These are phyloP conservation scores for Tipula confusa DNA, from an alignment of 2,888 invertebrate genomes.

Conservation along the genomic window DNA sequence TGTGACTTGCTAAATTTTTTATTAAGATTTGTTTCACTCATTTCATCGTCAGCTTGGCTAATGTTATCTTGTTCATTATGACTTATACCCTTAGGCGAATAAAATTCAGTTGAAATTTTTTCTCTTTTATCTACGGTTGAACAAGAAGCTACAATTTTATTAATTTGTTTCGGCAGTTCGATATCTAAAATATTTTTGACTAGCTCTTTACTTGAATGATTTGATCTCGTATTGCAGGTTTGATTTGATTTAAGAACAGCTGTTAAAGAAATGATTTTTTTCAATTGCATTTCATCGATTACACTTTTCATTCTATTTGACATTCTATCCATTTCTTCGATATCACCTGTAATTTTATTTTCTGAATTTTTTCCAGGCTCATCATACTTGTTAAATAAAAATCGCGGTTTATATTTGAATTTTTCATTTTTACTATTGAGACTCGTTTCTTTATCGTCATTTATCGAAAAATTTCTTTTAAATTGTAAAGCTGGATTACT, in stretches of 20 bases:
- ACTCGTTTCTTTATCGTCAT: background rate
- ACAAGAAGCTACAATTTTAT: background rate
- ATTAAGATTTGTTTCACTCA: background rate
- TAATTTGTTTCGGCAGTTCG: background rate
- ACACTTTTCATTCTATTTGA: background rate
- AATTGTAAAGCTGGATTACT: background rate
- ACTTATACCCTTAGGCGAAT: background rate
- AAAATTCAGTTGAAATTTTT: background rate
- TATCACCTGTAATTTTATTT: background rate
- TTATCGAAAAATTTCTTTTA: background rate
- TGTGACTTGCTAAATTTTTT: background rate
- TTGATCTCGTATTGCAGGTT: background rate
- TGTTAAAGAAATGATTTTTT: background rate
- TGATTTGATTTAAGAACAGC: background rate
- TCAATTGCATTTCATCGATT: background rate
- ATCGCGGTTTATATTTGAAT: background rate
- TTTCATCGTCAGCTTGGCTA: background rate
- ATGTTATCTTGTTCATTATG: background rate
- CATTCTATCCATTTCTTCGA: background rate
- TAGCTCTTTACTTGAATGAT: background rate
- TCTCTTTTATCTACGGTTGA: background rate
- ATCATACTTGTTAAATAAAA: background rate
- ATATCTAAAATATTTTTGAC: background rate
- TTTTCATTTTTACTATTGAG: background rate
- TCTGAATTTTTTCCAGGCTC: background rate